Base-by-base conservation (phyloP, 2,888 invertebrate species). In the Eilema sororculum region DNA sequence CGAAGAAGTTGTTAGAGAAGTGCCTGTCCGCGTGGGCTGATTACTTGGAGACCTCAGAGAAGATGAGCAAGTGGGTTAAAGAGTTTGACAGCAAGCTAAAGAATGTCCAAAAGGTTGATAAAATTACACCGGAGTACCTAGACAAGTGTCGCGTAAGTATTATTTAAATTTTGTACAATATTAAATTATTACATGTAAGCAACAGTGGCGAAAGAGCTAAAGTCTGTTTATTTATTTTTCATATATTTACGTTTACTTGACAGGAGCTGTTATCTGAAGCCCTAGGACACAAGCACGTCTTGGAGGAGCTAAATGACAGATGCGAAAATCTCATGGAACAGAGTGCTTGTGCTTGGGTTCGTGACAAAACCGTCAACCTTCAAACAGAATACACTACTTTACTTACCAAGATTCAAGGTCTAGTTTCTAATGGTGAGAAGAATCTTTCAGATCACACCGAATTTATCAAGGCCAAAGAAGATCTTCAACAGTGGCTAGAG, bases 391-490 rank as follows among this genome's bases (percentile, higher is more conserved):
- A 98, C 86, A 97, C 98, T 0, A 97, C 97, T 77, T 90, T 98
- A 20, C 89, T 98, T 37, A 97, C 98, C 0, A 96, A 96, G 76
- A 97, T 97, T 37, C 98, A 98, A 95, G 97, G 96, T 71, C 94
- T 98, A 58, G 97, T 98, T 25, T 97, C 98, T 1, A 97, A 97
- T 87, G 97, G 98, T 16, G 98, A 99, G 88, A 98, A 98, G 94
- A 98, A 98, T 89, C 94, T 99, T 0, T 97, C 98, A 0, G 98
- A 99, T 89, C 98, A 98, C 86, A 98, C 98, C 0, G 98, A 99
- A 87, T 98, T 99, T 90, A 96, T 98, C 10, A 98, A 98, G 83
- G 98, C 98, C 24, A 98, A 98, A 86, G 96, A 97, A 73, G 97
- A 98, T 82, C 96, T 99, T 81, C 97, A 98, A 78, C 96, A 96